Base-by-base conservation (phyloP, 2,888 invertebrate species). In the Odiellus spinosus region DNA sequence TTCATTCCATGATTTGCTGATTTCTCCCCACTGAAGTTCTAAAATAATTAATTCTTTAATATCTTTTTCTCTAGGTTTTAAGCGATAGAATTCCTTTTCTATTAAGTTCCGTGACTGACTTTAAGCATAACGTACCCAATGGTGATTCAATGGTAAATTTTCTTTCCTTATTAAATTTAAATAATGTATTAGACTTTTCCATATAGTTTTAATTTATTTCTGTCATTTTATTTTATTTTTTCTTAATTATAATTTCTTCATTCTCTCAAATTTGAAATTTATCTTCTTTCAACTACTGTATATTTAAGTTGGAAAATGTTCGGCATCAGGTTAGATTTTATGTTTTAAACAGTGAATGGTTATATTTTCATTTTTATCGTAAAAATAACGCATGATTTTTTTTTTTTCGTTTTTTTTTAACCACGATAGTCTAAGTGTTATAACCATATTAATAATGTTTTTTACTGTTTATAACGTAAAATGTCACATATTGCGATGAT, bases 71-170 rank as follows among this genome's bases (percentile, higher is more conserved):
- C 11, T 57, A 69, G 67, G 66, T 70, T 6, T 68, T 98, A 44
- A 86, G 90, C 60, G 80, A 90, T 58, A 75, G 96, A 49, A 88
- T 96, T 62, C 98, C 98, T 10, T 99, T 96, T 67, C 70, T 98
- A 46, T 73, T 96, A 48, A 86, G 90, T 60, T 95, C 96, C 0
- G 83, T 98, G 36, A 75, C 84, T 60, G 95, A 96, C 67, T 90
- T 95, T 59, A 78, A 87, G 59, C 87, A 90, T 61, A 88, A 90
- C 65, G 72, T 87, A 55, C 87, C 91, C 0, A 61, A 82, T 52
- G 85, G 85, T 32, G 55, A 90, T 68, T 83, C 85, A 2, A 66
- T 70, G 64, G 71, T 71, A 59, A 60, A 63, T 56, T 36, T n/a
- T 20, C 12, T 35, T 35, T n/a, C n/a, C n/a, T n/a, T n/a, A n/a